Conservation (phyloP, 1,140 invertebrate species). For the Cyphomyrmex costatus region DNA sequence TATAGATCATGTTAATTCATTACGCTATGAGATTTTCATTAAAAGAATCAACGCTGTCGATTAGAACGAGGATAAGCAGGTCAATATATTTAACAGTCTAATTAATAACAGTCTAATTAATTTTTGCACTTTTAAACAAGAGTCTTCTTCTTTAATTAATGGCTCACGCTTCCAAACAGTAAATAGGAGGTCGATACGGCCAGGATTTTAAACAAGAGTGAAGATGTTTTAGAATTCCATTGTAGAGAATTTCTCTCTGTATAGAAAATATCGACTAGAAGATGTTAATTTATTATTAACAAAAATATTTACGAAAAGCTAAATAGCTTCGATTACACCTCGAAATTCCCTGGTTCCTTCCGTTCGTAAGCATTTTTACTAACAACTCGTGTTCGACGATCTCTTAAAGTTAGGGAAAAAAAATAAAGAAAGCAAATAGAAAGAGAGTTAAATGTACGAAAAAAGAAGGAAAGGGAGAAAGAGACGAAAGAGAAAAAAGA, state of each 20-base stretch:
- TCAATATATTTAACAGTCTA: background rate
- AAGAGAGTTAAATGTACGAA: constrained; percentile 25
- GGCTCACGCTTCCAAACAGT: no score
- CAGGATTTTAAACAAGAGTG: background rate
- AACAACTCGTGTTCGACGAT: constrained; percentile 45
- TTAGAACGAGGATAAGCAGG: background rate
- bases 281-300: background rate
- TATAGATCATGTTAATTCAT: constrained; percentile 23
- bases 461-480: constrained; percentile 37
- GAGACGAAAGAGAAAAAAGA: constrained; percentile 60
- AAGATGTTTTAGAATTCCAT: background rate
- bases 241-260: background rate
- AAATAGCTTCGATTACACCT: constrained; percentile 38
- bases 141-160: no score
- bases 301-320: background rate
- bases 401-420: constrained; percentile 45
- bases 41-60: constrained; percentile 6
- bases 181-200: no score
- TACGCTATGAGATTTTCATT: background rate
- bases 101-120: no score
- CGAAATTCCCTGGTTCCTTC: constrained; percentile 44
- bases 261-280: background rate
- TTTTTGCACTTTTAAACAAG: no score
- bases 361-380: constrained; percentile 43
- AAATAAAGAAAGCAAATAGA: constrained; percentile 41